These are phyloP conservation scores for Leptura quadrifasciata DNA, from an alignment of 2,888 invertebrate genomes.

Conservation along the genomic window DNA sequence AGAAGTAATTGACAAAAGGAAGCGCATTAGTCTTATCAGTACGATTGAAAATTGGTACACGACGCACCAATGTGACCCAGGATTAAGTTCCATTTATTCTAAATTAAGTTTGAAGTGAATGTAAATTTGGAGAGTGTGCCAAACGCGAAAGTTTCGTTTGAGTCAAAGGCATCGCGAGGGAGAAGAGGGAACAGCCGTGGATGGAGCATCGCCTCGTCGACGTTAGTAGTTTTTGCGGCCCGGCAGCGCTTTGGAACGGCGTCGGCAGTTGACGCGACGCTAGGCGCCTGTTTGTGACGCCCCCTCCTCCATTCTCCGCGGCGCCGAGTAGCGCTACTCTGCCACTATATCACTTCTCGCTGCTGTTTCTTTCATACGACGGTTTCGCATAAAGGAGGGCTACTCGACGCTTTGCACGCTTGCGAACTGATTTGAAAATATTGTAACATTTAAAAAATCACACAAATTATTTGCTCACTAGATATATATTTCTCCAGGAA, in stretches of 20 bases:
- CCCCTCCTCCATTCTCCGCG: constrained; percentile 64
- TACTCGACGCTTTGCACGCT: not conserved
- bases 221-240: constrained; percentile 67
- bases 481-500: too few relatives aligned
- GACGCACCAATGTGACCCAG: not conserved
- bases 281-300: constrained; percentile 72
- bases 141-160: constrained; percentile 15
- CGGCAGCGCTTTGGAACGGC: constrained; percentile 76
- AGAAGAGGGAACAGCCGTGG: constrained; percentile 19
- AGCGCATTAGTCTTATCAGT: too few relatives aligned
- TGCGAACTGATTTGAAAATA: too few relatives aligned
- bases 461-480: too few relatives aligned
- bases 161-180: not conserved
- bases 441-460: too few relatives aligned
- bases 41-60: too few relatives aligned
- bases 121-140: constrained; percentile 20
- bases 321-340: constrained; percentile 61
- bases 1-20: too few relatives aligned
- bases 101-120: constrained; percentile 21
- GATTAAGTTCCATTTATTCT: constrained; percentile 6
- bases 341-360: constrained; percentile 59
- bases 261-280: constrained; percentile 73
- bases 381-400: constrained; percentile 12
- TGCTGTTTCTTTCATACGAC: constrained; percentile 48
- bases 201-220: constrained; percentile 51